Conservation (phyloP, 2,113 vertebrate genomes). For the Peromyscus leucopus region DNA sequence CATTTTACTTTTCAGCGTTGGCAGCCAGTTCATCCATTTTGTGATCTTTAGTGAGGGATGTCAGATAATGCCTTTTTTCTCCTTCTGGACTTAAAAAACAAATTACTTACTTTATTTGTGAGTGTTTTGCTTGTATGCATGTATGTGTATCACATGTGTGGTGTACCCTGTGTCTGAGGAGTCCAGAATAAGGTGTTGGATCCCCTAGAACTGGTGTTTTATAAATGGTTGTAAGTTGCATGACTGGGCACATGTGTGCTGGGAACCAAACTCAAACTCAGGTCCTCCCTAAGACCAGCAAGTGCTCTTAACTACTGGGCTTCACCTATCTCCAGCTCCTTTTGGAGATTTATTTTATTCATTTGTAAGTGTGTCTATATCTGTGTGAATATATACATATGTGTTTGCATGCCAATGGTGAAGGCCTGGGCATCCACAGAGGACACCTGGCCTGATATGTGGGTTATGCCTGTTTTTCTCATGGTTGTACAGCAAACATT, state of each 20-base stretch:
- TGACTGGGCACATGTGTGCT: neutral
- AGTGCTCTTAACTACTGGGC: neutral
- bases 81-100: neutral
- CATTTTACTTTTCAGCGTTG: constrained; percentile 27
- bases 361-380: neutral
- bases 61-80: neutral
- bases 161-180: neutral
- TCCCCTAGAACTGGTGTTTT: neutral
- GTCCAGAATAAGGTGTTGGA: neutral
- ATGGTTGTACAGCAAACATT: neutral
- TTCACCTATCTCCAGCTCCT: neutral
- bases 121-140: neutral
- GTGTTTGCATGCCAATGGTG: neutral
- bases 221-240: neutral
- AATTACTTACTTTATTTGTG: neutral
- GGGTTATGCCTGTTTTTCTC: neutral
- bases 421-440: neutral
- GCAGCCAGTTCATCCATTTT: neutral
- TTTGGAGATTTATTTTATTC: neutral
- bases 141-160: neutral
- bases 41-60: neutral
- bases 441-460: neutral
- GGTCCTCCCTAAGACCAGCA: neutral
- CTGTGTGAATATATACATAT: neutral
- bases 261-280: neutral